Base-by-base conservation (phyloP, 2,797 vertebrate genomes). In the Pseudomugil gertrudae region DNA sequence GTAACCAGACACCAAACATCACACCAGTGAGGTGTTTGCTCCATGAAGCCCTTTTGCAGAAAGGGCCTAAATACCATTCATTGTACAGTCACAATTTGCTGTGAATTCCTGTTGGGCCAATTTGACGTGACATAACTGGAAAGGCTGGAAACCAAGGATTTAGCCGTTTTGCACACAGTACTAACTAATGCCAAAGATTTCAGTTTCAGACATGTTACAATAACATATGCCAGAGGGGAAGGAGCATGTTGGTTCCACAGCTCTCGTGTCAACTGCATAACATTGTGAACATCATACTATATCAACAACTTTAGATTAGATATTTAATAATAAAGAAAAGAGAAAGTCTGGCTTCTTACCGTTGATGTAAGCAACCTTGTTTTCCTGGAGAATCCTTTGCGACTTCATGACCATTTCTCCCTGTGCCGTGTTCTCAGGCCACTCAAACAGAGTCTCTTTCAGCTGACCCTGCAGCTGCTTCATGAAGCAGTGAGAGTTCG, bases 401-500 rank as follows among this genome's bases (percentile, higher is more conserved):
- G 95, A 96, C 82, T 95, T 98, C 92, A 95, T 96, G 14, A 74
- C 78, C 95, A 95, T 95, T 40, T 94, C 93, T 21, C 94, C 94
- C 1, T 93, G 92, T 2, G 89, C 84, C 30, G 94, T 95, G 55
- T 79, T 77, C 26, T 95, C 93, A 2, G 98, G 98, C 97, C 97
- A 99, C 3, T 95, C 88, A 66, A 97, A 99, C 27, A 96, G 87
- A 0, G 97, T 98, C 87, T 99, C 98, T 84, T 99, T 99, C 66
- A 99, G 93, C 83, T 96, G 96, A 48, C 98, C 98, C 83, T 98
- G 95, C 11, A 99, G 95, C 68, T 99, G 91, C 94, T 99, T 99
- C 95, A 99, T 91, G 91, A 99, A 99, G 90, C 98, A 99, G 87
- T 99, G 97, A 32, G 97, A 97, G 84, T 99, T 87, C 63, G 96